Percentiles rank a stretch among this genome's conserved stretches.
Evolutionary conservation across 2,113 vertebrate genomes (phyloP).

Genomic region (Myxocyprinus asiaticus): DNA sequence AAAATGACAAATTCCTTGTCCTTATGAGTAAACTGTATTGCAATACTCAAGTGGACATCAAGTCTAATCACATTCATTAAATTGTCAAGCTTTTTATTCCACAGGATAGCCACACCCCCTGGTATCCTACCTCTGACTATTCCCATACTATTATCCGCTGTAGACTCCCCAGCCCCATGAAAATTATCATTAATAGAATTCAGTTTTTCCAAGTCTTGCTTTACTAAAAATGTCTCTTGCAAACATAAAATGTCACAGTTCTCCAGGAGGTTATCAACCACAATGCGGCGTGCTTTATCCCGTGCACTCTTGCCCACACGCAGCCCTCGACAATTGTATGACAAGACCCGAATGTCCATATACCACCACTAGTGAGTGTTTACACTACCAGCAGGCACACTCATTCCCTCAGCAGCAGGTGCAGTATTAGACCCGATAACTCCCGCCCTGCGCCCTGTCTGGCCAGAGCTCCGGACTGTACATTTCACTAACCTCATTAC

Average conservation of each 20-base stretch:
- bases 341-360: too few species aligned
- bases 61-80: too few species aligned
- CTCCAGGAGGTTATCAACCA: neutral
- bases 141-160: neutral
- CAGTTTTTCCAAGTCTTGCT: neutral
- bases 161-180: neutral
- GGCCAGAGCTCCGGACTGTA: constrained; percentile 40
- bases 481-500: too few species aligned
- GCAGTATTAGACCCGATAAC: neutral
- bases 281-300: neutral
- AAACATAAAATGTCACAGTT: neutral
- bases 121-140: constrained; percentile 16
- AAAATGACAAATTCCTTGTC: too few species aligned
- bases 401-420: too few species aligned
- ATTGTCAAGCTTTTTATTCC: neutral
- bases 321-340: too few species aligned
- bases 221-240: neutral
- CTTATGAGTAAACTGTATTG: too few species aligned
- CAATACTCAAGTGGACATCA: too few species aligned
- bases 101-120: constrained; percentile 21
- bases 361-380: too few species aligned
- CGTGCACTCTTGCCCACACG: neutral
- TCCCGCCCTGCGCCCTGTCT: constrained; percentile 18
- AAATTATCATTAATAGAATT: neutral
- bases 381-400: too few species aligned